Base-by-base conservation (phyloP, 2,888 invertebrate species). In the Archips crataeganus region DNA sequence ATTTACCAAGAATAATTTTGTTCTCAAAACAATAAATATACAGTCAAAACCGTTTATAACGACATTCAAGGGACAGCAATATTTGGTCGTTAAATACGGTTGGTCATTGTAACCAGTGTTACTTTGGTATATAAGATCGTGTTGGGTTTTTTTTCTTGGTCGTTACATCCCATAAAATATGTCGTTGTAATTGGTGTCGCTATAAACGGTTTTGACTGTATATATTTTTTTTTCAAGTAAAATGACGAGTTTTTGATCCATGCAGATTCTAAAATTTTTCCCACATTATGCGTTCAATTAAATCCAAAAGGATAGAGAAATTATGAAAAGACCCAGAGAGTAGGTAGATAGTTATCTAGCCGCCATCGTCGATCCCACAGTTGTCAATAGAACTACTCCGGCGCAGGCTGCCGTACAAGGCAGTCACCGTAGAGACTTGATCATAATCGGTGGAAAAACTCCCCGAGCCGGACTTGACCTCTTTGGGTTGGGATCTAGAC, bases 361-460 rank as follows among this genome's bases (percentile, higher is more conserved):
- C 82, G 78, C 80, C 80, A 82, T 85, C 83, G 81, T 84, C 85
- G 87, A 93, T 92, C 92, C 90, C 93, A 93, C 92, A 94, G 92
- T 90, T 90, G 93, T 93, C 91, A 91, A 89, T 90, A 86, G 87
- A 81, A 81, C 85, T 83, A 84, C 80, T 82, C 85, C 75, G 80
- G 86, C 82, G 79, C 93, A 90, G 86, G 91, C 87, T 94, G 81
- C 93, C 94, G 81, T 94, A 94, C 86, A 94, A 85, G 94, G 94
- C 81, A 81, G 84, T 80, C 84, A 85, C 83, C 83, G 84, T 85
- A 85, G 82, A 82, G 77, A 87, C 87, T 82, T 84, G 89, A 91
- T 92, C 88, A 90, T 90, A 90, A 89, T 91, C 91, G 83, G 78
- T 84, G 88, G 91, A 92, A 93, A 94, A 93, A 93, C 89, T 88